Base-by-base conservation (phyloP, 2,888 invertebrate genomes). In the Masnerella sp. region DNA sequence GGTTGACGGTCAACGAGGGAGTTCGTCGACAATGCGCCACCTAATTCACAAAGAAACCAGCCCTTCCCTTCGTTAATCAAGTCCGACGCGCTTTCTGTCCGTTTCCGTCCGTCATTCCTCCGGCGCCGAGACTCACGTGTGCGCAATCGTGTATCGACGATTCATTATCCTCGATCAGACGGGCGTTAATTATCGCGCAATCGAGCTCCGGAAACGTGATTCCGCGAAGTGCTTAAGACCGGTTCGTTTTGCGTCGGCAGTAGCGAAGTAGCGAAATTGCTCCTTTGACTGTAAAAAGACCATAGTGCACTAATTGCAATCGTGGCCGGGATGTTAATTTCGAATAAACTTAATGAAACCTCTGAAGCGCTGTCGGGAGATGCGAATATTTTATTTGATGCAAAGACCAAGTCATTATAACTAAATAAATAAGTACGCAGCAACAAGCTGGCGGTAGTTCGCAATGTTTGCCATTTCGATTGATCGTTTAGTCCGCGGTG, bases 121-220 rank as follows among this genome's bases (percentile, higher is more conserved):
- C 20, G 11, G 14, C 9, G 25, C 5, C 5, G 7, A 11, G n/a
- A 22, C 14, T 36, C 36, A 43, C 28, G 28, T 42, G 43, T 43
- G 20, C 34, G 49, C 34, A 52, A 62, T 62, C 43, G 43, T 22
- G 43, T 18, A 64, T 52, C 43, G 52, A 22, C 64, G 18, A 52
- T 45, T 64, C 64, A 52, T 64, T 52, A 45, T 64, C 43, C 34
- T 12, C 22, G 30, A 52, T 64, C 52, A 64, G 22, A 9, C 14
- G 28, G 38, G 18, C 78, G 74, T 78, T 80, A 80, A 80, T 80
- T 80, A 78, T 75, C 62, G 62, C 32, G 65, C 72, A 78, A 78
- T 77, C 70, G 75, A 15, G 58, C 9, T 22, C 20, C n/a, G 3
- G 32, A 25, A 52, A 36, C 52, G 34, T 25, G 54, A 64, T 45